These are phyloP conservation scores for Operophtera brumata DNA, from an alignment of 2,888 invertebrate genomes.

Conservation along the genomic window DNA sequence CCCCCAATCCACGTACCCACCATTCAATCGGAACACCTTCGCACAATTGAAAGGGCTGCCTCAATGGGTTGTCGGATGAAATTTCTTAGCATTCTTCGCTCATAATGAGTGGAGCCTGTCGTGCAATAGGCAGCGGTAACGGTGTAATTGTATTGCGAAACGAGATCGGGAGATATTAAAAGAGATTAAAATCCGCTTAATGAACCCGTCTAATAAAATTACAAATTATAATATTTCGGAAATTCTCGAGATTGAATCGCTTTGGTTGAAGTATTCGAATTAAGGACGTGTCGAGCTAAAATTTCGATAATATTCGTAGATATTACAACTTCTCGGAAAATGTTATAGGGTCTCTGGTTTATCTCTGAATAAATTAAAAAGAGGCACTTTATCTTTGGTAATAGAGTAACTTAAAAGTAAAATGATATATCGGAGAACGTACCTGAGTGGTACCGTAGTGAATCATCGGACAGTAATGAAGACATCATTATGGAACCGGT, in stretches of 20 bases:
- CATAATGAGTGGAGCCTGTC: conserved; percentile 75
- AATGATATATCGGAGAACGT: conserved; percentile 26
- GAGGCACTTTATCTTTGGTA: conserved; percentile 27
- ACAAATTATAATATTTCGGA: conserved; percentile 51
- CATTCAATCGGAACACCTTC: conserved; percentile 79
- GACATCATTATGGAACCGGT: conserved; percentile 75
- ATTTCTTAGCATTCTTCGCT: conserved; percentile 78
- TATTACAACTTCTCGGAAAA: conserved; percentile 16
- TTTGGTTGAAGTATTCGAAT: conserved; percentile 24
- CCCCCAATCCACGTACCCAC: conserved; percentile 70
- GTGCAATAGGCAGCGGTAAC: conserved; percentile 76
- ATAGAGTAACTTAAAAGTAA: neutral
- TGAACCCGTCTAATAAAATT: conserved; percentile 62
- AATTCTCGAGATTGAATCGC: conserved; percentile 43
- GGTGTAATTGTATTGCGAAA: conserved; percentile 75
- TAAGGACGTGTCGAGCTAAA: conserved; percentile 22
- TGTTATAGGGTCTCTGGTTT: conserved; percentile 2
- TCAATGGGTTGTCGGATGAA: conserved; percentile 79
- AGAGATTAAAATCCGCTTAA: conserved; percentile 72
- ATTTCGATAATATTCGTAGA: conserved; percentile 10
- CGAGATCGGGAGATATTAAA: conserved; percentile 73
- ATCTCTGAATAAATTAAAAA: conserved; percentile 11
- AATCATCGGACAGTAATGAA: conserved; percentile 68
- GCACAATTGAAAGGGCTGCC: conserved; percentile 76
- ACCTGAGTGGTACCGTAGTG: conserved; percentile 49